These are phyloP conservation scores for Crax fasciolata DNA, from an alignment of 2,797 vertebrate species.

Conservation along the genomic window DNA sequence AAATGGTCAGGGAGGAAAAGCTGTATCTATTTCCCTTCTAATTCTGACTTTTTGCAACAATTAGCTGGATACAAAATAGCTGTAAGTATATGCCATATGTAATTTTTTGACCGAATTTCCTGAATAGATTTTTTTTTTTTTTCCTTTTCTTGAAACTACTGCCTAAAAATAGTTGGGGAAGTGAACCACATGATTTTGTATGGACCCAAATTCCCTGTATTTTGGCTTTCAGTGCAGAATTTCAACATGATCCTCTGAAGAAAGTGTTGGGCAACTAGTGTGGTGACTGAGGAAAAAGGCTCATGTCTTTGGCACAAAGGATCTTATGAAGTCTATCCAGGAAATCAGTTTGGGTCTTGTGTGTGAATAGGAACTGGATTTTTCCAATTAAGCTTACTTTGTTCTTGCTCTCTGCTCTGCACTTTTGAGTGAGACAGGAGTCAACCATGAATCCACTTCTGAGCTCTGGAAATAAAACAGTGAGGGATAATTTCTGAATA, in stretches of 20 bases:
- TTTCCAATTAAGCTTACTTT: neutral
- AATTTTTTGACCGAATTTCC: neutral
- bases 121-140: neutral
- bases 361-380: neutral
- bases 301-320: neutral
- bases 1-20: constrained; percentile 35
- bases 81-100: neutral
- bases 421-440: neutral
- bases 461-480: neutral
- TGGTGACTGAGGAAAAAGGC: neutral
- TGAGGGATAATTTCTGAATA: neutral
- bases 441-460: neutral
- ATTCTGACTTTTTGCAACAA: neutral
- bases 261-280: neutral
- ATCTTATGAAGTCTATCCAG: neutral
- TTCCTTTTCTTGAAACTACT: neutral
- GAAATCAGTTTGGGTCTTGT: neutral
- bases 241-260: neutral
- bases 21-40: neutral
- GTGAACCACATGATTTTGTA: neutral
- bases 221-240: neutral
- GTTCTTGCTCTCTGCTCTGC: neutral
- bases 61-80: constrained; percentile 47
- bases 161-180: neutral
- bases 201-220: neutral